Base-by-base conservation (phyloP, 2,113 vertebrate genomes). In the Forbesichthys agassizii region DNA sequence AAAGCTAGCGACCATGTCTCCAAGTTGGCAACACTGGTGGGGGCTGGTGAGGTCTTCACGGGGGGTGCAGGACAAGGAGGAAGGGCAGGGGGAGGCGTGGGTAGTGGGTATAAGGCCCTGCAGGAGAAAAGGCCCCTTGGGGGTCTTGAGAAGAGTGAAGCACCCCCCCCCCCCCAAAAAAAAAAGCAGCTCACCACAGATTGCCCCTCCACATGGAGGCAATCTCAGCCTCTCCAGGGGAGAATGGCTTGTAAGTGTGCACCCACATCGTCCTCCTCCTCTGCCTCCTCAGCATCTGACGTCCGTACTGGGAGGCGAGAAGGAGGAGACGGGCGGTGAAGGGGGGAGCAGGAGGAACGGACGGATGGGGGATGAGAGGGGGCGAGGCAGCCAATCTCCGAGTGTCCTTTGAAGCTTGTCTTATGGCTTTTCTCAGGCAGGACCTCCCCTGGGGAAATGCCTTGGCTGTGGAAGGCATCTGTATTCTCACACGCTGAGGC, bases 401-500 rank as follows among this genome's bases (percentile, higher is more conserved):
- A 72, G 56, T 84, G 84, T 85, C 82, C 82, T 86, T 84, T 86
- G 86, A 84, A 88, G 86, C 80, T 86, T 84, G 84, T 88, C 84
- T 88, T 88, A 84, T 88, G 80, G 82, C 84, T 87, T 85, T 88
- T 83, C 71, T 80, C 85, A 81, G 84, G 83, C 88, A 85, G 80
- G 80, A 82, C 77, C 84, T 77, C 86, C 84, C 87, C 85, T 79
- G 69, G 86, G 84, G 90, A 84, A 83, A 67, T 69, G 69, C 68
- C 33, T 56, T 58, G 84, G 84, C 86, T 88, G 77, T 85, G 80
- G 77, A 80, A 82, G 69, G 66, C 82, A 61, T 73, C 83, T 5
- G 3, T 42, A 63, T 61, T 68, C 77, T 76, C 59, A 74, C 62
- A 76, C 73, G 27, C 71, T 20, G 1, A 71, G 33, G 61, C 68